Conservation (phyloP, 2,113 vertebrate species). For the Lepisosteus oculatus region DNA sequence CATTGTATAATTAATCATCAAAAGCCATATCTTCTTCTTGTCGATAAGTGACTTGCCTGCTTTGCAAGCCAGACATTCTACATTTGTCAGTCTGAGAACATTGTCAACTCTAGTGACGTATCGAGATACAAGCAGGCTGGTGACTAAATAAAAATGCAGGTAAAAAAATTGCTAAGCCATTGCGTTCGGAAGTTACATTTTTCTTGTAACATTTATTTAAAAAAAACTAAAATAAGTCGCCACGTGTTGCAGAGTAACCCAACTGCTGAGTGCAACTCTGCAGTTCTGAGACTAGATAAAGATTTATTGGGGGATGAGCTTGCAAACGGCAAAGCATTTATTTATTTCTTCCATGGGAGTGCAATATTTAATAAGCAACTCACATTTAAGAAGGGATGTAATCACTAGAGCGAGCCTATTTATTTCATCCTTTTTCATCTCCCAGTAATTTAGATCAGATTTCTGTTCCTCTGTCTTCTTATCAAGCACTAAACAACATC, state of each 20-base stretch:
- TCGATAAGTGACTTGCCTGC: slow-evolving; percentile 49
- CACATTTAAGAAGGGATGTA: slow-evolving; percentile 30
- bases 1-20: slow-evolving; percentile 55
- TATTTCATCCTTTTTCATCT: slow-evolving; percentile 35
- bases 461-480: slow-evolving; percentile 41
- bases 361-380: slow-evolving; percentile 26
- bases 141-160: too few relatives aligned
- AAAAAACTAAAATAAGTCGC: too few relatives aligned
- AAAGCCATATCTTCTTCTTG: slow-evolving; percentile 48
- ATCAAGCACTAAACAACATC: slow-evolving; percentile 33
- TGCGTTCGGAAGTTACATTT: not conserved
- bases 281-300: not conserved
- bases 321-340: not conserved
- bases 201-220: not conserved
- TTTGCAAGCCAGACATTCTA: slow-evolving; percentile 36
- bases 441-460: slow-evolving; percentile 35
- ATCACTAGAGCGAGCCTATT: slow-evolving; percentile 28
- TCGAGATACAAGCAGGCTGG: not conserved
- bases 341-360: slow-evolving; percentile 8
- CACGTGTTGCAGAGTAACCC: not conserved
- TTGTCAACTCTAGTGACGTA: slow-evolving; percentile 17
- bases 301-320: slow-evolving; percentile 12
- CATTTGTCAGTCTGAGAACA: slow-evolving; percentile 24
- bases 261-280: not conserved
- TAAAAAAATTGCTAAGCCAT: not conserved